Evolutionary conservation across 1,140 invertebrate genomes (phyloP), one percentile per base, ranked within the genome.

Genomic region (Carposina sasakii): DNA sequence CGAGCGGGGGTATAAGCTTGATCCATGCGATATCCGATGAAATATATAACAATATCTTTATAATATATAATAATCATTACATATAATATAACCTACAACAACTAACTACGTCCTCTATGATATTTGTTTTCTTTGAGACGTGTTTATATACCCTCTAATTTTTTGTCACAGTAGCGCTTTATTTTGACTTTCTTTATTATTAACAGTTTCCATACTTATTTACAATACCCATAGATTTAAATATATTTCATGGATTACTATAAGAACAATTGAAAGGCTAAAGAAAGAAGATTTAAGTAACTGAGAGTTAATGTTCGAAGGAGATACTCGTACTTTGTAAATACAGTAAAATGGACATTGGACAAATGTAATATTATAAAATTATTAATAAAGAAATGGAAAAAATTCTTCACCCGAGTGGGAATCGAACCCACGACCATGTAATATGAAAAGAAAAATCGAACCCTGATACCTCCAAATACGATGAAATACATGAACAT

Each of bases 101-200:
- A 63, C 65, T 77, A 75, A 69, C 76, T 67, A 77, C 72, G 72
- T 71, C 74, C 40, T 74, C 68, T 72, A 75, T 79, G 76, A 83
- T 81, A 83, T 79, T 72, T 67, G 63, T 64, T 75, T 74, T 67
- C 61, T 64, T 71, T 71, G 63, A 77, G 79, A 79, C 76, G 69
- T 62, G 37, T 54, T 70, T 69, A 63, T 67, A 76, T 81, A 84
- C 57, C 64, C 61, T 81, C 78, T 82, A 82, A 77, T 76, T 67
- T 77, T 64, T 84, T 82, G 61, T 84, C 81, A 84, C 81, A 84
- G 81, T 79, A 62, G 77, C 73, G 81, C 81, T 84, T 84, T 81
- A 82, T 79, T 82, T 81, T 84, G 77, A 82, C 81, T 81, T n/a
- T 81, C 64, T 61, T 73, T 64, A 56, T 56, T 78, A 84, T 76